These are phyloP conservation scores for Coelopa frigida DNA, from an alignment of 1,140 invertebrate genomes.

Conservation along the genomic window DNA sequence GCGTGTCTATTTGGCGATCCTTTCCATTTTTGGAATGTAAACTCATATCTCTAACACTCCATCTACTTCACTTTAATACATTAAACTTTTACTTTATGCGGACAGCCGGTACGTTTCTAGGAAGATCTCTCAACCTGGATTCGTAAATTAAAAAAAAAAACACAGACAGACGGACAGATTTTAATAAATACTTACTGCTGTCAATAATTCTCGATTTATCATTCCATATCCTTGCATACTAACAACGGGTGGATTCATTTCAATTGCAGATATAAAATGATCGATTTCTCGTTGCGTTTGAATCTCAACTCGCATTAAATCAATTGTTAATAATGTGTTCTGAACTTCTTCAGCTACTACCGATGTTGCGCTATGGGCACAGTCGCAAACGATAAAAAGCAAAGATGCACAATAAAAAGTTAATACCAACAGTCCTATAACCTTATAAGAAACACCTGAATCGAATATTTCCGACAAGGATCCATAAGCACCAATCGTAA, in stretches of 20 bases:
- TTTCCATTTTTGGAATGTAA: no score
- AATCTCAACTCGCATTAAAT: constrained; percentile 48
- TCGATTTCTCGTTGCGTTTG: constrained; percentile 53
- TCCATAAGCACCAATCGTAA: constrained; percentile 51
- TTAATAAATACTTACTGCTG: constrained; percentile 45
- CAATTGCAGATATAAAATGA: constrained; percentile 54
- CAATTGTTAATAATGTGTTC: constrained; percentile 49
- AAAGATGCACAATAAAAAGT: constrained; percentile 50
- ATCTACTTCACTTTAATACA: no score
- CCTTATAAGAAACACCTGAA: constrained; percentile 55
- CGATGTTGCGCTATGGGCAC: constrained; percentile 52
- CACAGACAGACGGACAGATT: constrained; percentile 1
- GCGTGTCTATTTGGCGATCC: no score
- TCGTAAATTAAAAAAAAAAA: no score
- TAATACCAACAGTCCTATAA: constrained; percentile 53
- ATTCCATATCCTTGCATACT: constrained; percentile 53
- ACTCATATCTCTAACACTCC: no score
- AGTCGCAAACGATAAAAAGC: constrained; percentile 53
- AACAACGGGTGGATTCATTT: constrained; percentile 56
- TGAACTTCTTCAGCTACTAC: constrained; percentile 51
- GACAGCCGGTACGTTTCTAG: no score
- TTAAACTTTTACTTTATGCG: no score
- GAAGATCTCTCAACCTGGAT: no score
- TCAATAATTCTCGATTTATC: constrained; percentile 53
- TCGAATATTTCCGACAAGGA: constrained; percentile 55